Evolutionary conservation across 2,113 vertebrate genomes (phyloP), one percentile per base, ranked within the genome.

Genomic region (Formicarius rufipectus): DNA sequence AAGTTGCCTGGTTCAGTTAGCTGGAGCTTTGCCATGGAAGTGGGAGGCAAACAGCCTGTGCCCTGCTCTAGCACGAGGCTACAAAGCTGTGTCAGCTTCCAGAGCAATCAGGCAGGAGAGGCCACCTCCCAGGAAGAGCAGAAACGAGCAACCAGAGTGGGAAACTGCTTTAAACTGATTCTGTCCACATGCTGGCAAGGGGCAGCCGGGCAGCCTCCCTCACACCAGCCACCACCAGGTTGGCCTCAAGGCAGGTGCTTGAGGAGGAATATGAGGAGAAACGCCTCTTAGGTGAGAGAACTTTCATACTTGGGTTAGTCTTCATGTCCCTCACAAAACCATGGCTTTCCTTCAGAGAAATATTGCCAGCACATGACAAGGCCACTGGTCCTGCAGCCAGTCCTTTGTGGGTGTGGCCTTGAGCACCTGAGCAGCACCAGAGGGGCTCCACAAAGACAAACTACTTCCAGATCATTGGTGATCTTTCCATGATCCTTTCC

Each of bases 1-100:
- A 94, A 89, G 49, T 39, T 96, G 89, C 76, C 87, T 37, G 2
- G 89, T 74, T 96, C 87, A 84, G 47, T 75, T 50, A 82, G 86
- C 88, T 90, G 89, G 85, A 96, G 89, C 73, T 89, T 53, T 84
- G 82, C 60, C 59, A 44, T 8, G 33, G 42, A 91, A 88, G 67
- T 67, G 78, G 71, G 84, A 93, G 85, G 76, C 40, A 80, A 71
- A 84, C 39, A 79, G 74, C 91, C 91, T 79, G 73, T 56, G 77
- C 85, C 71, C 55, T 92, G 95, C 92, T 92, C 89, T 69, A 85
- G 84, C 60, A 72, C 16, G 14, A 42, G 63, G 85, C 79, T 89
- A 71, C 64, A 63, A 78, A 82, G 87, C 81, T 95, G 71, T 9
- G 45, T 31, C 73, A 44, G 92, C 88, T 87, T n/a, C 78, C 87